Evolutionary conservation across 2,888 invertebrate species (phyloP).

Genomic region (Caenorhabditis sp.): DNA sequence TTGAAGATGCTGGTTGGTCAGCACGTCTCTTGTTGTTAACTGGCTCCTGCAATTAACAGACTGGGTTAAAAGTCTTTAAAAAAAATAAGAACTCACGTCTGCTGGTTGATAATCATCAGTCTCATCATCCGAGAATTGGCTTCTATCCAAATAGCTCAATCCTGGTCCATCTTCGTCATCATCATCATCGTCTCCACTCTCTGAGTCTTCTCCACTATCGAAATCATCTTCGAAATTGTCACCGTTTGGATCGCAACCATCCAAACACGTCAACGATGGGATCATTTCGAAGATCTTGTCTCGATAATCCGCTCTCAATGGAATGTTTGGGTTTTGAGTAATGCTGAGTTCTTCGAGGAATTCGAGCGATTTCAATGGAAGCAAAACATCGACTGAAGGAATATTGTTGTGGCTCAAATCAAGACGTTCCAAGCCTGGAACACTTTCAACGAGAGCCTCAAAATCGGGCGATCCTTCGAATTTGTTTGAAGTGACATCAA

Average conservation of each 20-base stretch:
- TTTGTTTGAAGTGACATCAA: conserved; percentile 73
- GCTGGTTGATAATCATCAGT: conserved; percentile 75
- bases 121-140: conserved; percentile 76
- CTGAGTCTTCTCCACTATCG: conserved; percentile 71
- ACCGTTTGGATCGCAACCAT: conserved; percentile 80
- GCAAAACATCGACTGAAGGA: conserved; percentile 18
- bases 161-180: conserved; percentile 76
- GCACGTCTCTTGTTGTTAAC: too few relatives aligned
- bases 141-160: conserved; percentile 80
- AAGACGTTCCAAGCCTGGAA: conserved; percentile 87
- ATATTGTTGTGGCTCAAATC: conserved; percentile 83
- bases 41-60: too few relatives aligned
- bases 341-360: conserved; percentile 90
- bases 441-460: conserved; percentile 73
- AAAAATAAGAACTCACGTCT: background rate
- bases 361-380: conserved; percentile 73
- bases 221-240: conserved; percentile 55
- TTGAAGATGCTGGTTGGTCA: too few relatives aligned
- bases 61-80: too few relatives aligned
- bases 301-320: conserved; percentile 84
- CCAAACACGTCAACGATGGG: conserved; percentile 87
- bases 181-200: conserved; percentile 74
- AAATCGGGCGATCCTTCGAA: conserved; percentile 22
- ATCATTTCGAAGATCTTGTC: conserved; percentile 90
- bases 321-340: conserved; percentile 75